Evolutionary conservation across 2,113 vertebrate species (phyloP), one percentile per base, ranked within the genome.

Genomic region (Triplophysa tibetana): DNA sequence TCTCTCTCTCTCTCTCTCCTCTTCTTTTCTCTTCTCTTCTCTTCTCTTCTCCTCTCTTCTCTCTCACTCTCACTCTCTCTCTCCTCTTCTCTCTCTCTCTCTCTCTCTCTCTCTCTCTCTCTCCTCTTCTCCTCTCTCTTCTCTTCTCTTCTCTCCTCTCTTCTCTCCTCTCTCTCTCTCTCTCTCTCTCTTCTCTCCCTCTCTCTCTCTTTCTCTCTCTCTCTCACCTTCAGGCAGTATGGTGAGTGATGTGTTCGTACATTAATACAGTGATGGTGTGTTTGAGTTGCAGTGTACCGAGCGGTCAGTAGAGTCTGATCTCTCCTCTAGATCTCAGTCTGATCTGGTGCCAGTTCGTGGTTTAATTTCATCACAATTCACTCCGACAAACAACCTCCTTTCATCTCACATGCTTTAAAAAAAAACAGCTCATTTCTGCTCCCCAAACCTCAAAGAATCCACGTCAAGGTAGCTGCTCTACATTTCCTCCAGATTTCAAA

Each of bases 401-500:
- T 87, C 81, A 83, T 80, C 73, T 82, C 12, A 7, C 60, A 64
- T 61, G 48, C 75, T 43, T 26, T n/a, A n/a, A n/a, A 13, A 29
- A 23, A 41, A 52, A 66, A 63, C 65, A 41, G 26, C 81, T 81
- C 58, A 76, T 84, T 82, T 77, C 33, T 61, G 26, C 43, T 78
- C 45, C 77, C 81, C 21, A 66, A 70, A 80, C 73, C 75, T 81
- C 61, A 82, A 84, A 79, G 66, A 62, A 78, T 45, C 52, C 76
- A 24, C 8, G 26, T 75, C 56, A 54, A 83, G 79, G 83, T 80
- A 76, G 48, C 81, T n/a, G 56, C 19, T 24, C 72, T 68, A 81
- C 70, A 48, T 81, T 75, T 87, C 84, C 72, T 69, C 76, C 60
- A 4, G 72, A 81, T 84, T 85, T 87, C 79, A 84, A 94, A 94